A percentile compares a stretch with the other conserved stretches of the same genome.
Evolutionary conservation across 1,140 invertebrate genomes (phyloP).

Genomic region (Acromyrmex charruanus): DNA sequence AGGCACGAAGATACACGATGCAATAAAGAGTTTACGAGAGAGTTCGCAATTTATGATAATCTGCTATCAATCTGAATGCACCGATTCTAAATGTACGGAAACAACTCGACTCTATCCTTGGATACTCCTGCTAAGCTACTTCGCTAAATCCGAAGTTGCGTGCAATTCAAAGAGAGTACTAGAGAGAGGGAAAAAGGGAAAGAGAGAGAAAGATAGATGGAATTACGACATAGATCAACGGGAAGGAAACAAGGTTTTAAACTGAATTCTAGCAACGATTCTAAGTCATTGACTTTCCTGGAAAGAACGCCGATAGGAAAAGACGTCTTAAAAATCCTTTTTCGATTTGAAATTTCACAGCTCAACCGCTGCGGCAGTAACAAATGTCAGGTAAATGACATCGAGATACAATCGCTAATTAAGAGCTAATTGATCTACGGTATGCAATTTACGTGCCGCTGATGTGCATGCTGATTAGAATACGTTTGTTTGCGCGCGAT

Average conservation of each 20-base stretch:
- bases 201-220: not conserved
- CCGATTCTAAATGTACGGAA: constrained; percentile 28
- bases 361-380: not conserved
- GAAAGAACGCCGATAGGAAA: not conserved
- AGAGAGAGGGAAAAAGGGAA: not conserved
- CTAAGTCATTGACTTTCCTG: not conserved
- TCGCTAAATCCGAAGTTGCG: constrained; percentile 56
- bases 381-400: constrained; percentile 6
- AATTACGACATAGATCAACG: constrained; percentile 21
- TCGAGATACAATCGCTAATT: constrained; percentile 41
- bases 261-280: constrained; percentile 29
- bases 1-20: not conserved
- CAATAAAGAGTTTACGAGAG: constrained; percentile 43
- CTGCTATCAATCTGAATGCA: constrained; percentile 45
- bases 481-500: constrained; percentile 37
- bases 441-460: constrained; percentile 29
- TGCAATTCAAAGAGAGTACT: not conserved
- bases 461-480: constrained; percentile 53
- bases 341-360: not conserved
- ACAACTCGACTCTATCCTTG: not conserved
- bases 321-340: not conserved
- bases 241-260: constrained; percentile 7
- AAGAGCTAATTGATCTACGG: constrained; percentile 56
- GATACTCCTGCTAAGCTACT: constrained; percentile 37
- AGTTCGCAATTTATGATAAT: constrained; percentile 48